Evolutionary conservation across 2,113 vertebrate species (phyloP), one percentile per base, ranked within the genome.

Genomic region (Copsychus sechellarum): DNA sequence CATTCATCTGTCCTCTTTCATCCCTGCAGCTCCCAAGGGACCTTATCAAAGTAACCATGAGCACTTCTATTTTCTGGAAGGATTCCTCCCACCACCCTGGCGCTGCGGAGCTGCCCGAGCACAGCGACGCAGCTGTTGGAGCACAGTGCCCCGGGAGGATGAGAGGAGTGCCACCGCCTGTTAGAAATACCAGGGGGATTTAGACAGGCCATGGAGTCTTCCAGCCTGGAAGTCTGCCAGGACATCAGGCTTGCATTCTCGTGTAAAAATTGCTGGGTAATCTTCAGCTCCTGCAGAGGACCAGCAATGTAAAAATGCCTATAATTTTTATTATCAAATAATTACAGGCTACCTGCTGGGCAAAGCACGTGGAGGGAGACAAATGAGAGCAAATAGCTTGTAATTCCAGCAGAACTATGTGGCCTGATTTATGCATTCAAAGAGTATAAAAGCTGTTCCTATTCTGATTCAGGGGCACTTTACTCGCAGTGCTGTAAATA

Each of bases 261-360:
- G 1, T 71, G 53, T 91, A 64, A 87, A 84, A 96, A 93, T 85
- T 72, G 81, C 93, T 82, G 91, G 93, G 90, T 90, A 95, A 95
- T 95, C 92, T 90, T 95, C 36, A 47, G 70, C 90, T 95, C 92
- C 94, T 83, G 94, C 88, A 42, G 92, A 95, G 95, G 93, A 88
- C 64, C 88, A 90, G 95, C 56, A 17, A 94, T 61, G 50, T 92
- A 88, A 96, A 96, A 92, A 90, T 47, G 86, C 82, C 88, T 89
- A 70, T 94, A 93, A 93, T 96, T 96, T 95, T 95, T 96, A 95
- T 94, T 96, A 94, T 96, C 90, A 88, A 95, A 93, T 93, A 96
- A 95, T 96, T 96, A 86, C 90, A 53, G 92, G 36, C 86, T 94
- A 95, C 95, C 93, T 97, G 82, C 95, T 93, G 90, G 95, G 90